Percentiles rank a stretch among this genome's conserved stretches.
Evolutionary conservation across 2,797 vertebrate species (phyloP).

Genomic region (Spondyliosoma cantharus): DNA sequence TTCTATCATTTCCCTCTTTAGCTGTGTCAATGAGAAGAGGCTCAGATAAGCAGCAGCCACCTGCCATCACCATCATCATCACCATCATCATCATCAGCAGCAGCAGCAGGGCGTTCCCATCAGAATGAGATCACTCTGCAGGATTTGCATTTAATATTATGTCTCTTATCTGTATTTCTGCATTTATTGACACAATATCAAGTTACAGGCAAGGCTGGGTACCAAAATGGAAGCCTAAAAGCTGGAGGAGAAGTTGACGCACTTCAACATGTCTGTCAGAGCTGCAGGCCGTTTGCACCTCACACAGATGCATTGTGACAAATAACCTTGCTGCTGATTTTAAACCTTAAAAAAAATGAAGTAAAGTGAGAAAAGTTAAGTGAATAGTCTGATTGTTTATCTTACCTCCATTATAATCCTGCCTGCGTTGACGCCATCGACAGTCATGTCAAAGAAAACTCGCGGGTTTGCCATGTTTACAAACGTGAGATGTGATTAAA

Average conservation of each 20-base stretch:
- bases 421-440: slow-evolving; percentile 73
- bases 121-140: neutral
- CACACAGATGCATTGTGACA: neutral
- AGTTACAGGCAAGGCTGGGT: too few species aligned
- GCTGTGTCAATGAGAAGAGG: neutral
- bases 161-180: neutral
- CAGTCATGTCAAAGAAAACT: slow-evolving; percentile 89
- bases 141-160: neutral
- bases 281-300: neutral
- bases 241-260: slow-evolving; percentile 5
- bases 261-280: neutral
- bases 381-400: rapidly evolving
- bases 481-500: rapidly evolving
- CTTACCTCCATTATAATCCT: slow-evolving; percentile 90
- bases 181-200: neutral
- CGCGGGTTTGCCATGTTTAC: slow-evolving; percentile 75
- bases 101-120: slow-evolving; percentile 51
- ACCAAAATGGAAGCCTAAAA: neutral
- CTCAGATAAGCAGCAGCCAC: too few species aligned
- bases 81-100: neutral
- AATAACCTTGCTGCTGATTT: rapidly evolving
- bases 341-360: neutral
- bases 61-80: neutral
- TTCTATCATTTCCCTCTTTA: too few species aligned
- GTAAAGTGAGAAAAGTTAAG: neutral